Conservation (phyloP, 2,113 vertebrate genomes). For the Onychorhynchus coronatus region DNA sequence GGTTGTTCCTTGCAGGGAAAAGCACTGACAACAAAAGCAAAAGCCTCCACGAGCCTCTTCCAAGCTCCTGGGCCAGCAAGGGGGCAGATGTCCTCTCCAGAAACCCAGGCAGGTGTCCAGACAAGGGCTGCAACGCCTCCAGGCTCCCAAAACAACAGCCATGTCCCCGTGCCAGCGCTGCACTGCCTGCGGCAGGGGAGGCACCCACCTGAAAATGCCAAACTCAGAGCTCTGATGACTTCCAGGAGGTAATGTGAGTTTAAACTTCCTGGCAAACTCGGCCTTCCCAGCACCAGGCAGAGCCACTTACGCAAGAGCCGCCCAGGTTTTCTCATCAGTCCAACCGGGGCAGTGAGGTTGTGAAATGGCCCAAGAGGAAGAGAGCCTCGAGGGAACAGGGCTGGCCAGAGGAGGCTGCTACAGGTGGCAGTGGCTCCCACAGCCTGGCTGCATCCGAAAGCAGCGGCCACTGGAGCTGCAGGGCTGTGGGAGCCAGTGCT, state of each 20-base stretch:
- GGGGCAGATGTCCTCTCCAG: not conserved
- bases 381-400: not conserved
- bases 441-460: rapidly evolving
- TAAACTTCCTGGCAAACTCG: not conserved
- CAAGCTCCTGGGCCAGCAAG: not conserved
- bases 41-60: not conserved
- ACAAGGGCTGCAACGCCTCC: not conserved
- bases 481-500: not conserved
- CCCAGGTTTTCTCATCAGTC: not conserved
- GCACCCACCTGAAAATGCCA: not conserved
- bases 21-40: not conserved
- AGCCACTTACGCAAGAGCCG: not conserved
- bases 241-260: not conserved
- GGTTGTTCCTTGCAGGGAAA: not conserved
- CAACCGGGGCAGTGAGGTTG: not conserved
- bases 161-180: rapidly evolving
- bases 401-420: rapidly evolving
- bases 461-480: not conserved
- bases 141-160: not conserved
- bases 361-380: not conserved
- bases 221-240: not conserved
- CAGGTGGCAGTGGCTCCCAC: not conserved
- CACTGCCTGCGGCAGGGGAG: not conserved
- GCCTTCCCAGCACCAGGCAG: not conserved
- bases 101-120: not conserved